These are phyloP conservation scores for Lutraria lutraria DNA, from an alignment of 2,888 invertebrate species.

Conservation along the genomic window DNA sequence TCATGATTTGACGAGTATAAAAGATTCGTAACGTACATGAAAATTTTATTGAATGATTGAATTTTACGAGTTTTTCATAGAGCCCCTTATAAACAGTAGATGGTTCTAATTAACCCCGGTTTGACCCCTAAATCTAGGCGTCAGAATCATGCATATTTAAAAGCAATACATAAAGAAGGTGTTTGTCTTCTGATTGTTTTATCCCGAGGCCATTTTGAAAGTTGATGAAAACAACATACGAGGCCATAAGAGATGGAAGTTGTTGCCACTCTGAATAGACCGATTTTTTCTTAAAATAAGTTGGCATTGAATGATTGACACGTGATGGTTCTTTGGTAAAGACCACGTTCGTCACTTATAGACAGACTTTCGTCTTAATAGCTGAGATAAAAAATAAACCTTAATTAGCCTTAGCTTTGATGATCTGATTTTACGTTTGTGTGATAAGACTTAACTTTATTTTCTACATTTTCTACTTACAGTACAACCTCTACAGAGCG, in stretches of 20 bases:
- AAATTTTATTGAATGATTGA: not conserved
- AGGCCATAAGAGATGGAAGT: not conserved
- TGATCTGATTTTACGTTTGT: no score
- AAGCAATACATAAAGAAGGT: not conserved
- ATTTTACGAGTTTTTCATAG: slow-evolving; percentile 8
- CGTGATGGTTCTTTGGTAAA: not conserved
- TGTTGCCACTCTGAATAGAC: not conserved
- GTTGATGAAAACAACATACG: not conserved
- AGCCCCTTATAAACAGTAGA: slow-evolving; percentile 1
- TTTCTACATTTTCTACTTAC: no score
- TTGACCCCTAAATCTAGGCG: not conserved
- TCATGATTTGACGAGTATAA: not conserved
- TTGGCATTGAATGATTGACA: not conserved
- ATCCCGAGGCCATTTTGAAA: not conserved
- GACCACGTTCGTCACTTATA: not conserved
- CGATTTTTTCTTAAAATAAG: not conserved
- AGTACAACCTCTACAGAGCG: no score
- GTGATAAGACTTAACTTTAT: no score
- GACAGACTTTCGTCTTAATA: no score
- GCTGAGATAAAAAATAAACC: no score
- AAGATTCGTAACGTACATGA: not conserved
- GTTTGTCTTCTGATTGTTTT: not conserved
- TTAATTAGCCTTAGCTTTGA: no score
- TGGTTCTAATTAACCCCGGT: not conserved
- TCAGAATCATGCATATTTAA: slow-evolving; percentile 17